Conservation (phyloP, 2,797 vertebrate genomes). For the Gila robusta region DNA sequence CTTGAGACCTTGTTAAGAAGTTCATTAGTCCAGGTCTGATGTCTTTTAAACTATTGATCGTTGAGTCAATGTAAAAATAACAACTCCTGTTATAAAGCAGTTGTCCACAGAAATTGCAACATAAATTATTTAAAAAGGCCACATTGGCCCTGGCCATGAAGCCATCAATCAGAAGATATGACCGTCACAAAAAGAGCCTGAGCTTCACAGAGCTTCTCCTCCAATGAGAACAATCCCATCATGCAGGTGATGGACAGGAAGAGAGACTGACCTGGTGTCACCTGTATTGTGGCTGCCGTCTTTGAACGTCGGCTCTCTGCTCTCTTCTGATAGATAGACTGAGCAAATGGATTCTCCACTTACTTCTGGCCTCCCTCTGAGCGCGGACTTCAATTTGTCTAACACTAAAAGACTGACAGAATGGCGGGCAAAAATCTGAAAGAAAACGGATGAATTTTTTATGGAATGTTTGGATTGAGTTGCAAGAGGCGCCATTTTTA, state of each 20-base stretch:
- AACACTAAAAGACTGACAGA: constrained; percentile 91
- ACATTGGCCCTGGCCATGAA: constrained; percentile 97
- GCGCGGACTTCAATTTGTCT: constrained; percentile 95
- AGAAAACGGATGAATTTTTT: constrained; percentile 94
- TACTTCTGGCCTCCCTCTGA: constrained; percentile 86
- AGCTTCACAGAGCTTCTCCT: constrained; percentile 91
- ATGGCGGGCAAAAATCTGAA: constrained; percentile 85
- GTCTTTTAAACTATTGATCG: constrained; percentile 95
- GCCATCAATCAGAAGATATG: constrained; percentile 99
- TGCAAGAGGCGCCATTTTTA: constrained; percentile 82
- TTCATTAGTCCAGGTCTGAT: constrained; percentile 87
- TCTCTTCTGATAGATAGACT: constrained; percentile 89
- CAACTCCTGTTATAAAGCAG: constrained; percentile 96
- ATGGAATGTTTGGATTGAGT: constrained; percentile 91
- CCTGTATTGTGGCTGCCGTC: constrained; percentile 94
- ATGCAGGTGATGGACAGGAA: constrained; percentile 93
- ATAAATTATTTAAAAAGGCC: constrained; percentile 99
- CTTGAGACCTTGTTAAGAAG: constrained; percentile 82
- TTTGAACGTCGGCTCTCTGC: constrained; percentile 90
- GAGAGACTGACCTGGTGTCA: constrained; percentile 94
- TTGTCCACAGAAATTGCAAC: constrained; percentile 95
- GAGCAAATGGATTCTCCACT: constrained; percentile 95
- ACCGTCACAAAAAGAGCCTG: constrained; percentile 93
- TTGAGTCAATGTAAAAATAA: constrained; percentile 99
- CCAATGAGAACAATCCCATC: constrained; percentile 97